Conservation (phyloP, 92 coral and sea anemone genomes). For the Siderastrea siderea region DNA sequence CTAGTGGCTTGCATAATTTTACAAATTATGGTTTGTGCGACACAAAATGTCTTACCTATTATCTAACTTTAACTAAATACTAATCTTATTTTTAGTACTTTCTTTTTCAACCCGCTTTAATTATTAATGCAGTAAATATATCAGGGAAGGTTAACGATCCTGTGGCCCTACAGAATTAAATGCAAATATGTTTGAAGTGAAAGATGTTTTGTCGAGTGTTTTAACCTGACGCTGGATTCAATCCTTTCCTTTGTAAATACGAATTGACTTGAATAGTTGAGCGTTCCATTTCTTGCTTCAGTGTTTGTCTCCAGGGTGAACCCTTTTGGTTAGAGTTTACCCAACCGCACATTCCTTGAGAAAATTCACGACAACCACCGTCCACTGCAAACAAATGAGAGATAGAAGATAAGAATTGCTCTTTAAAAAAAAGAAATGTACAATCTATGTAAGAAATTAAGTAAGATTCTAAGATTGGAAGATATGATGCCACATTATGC, state of each 20-base stretch:
- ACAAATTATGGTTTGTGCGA: no score
- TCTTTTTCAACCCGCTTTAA: no score
- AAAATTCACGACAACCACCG: slow-evolving; percentile 18
- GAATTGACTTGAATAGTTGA: neutral
- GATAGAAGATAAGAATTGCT: neutral
- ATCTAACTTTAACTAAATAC: no score
- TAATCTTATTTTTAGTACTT: no score
- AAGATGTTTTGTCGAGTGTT: no score
- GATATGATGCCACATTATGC: no score
- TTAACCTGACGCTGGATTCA: neutral
- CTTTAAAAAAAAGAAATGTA: no score
- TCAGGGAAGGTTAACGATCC: neutral
- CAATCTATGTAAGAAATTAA: no score
- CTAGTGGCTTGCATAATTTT: no score
- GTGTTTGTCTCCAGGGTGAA: neutral
- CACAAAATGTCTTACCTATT: no score
- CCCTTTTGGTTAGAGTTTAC: neutral
- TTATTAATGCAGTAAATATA: no score
- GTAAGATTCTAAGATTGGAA: no score
- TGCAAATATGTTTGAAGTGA: neutral
- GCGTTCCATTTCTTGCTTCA: slow-evolving; percentile 3
- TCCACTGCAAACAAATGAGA: slow-evolving; percentile 1
- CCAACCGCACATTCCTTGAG: slow-evolving; percentile 50
- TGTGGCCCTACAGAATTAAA: neutral
- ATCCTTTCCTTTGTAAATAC: neutral